These are phyloP conservation scores for Oreocharis arfaki DNA, from an alignment of 2,113 vertebrate genomes.

Conservation along the genomic window DNA sequence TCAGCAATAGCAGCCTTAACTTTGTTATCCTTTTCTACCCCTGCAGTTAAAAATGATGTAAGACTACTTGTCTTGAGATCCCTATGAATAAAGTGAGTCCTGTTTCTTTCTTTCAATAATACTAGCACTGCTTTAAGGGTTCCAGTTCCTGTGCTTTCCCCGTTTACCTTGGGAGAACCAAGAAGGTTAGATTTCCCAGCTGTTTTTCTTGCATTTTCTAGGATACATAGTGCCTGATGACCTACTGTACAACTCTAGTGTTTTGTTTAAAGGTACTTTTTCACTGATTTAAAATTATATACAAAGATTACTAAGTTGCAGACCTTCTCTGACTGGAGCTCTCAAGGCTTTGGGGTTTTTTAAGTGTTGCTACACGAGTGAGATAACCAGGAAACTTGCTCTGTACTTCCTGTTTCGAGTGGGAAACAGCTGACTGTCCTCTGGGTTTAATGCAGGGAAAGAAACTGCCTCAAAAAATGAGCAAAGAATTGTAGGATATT, in stretches of 20 bases:
- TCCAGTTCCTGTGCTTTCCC: neutral
- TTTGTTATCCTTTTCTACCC: neutral
- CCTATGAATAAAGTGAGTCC: neutral
- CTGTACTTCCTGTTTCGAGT: neutral
- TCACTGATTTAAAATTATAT: neutral
- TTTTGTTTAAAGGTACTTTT: neutral
- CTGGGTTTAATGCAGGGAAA: neutral
- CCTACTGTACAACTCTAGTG: neutral
- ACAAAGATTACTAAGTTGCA: neutral
- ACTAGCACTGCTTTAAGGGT: neutral
- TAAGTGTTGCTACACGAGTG: neutral
- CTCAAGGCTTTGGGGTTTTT: neutral
- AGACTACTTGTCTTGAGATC: neutral
- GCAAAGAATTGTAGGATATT: neutral
- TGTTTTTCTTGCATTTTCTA: neutral
- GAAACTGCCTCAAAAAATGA: neutral
- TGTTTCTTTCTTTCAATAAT: neutral
- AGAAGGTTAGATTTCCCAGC: neutral
- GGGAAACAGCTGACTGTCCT: neutral
- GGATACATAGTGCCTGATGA: neutral
- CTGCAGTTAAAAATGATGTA: neutral
- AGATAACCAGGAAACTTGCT: neutral
- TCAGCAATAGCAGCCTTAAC: neutral
- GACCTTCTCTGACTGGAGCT: neutral
- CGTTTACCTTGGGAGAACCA: neutral